phyloP scores from a whole-genome alignment of 2,888 invertebrate species.

The Margaritifera margaritifera region DNA sequence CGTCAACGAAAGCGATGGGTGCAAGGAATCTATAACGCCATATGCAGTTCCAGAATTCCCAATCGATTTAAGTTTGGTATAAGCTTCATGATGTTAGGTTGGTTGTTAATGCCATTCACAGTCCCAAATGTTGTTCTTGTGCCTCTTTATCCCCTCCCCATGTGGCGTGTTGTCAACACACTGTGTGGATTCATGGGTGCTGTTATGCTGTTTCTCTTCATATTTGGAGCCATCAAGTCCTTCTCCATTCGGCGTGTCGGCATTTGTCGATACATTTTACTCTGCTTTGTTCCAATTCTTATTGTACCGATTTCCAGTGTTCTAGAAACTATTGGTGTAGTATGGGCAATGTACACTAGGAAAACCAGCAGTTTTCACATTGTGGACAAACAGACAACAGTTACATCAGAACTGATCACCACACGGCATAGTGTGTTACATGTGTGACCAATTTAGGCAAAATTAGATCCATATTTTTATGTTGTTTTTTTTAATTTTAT shows the following conservation, averaged over 20 bases:
- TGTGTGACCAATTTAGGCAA: too few species aligned
- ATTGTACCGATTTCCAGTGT: conserved; percentile 45
- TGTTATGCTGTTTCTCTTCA: conserved; percentile 52
- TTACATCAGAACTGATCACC: background rate
- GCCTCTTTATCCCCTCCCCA: conserved; percentile 50
- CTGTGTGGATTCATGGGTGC: conserved; percentile 49
- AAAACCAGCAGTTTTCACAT: conserved; percentile 53
- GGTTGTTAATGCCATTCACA: conserved; percentile 56
- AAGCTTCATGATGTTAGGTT: conserved; percentile 48
- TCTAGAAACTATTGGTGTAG: conserved; percentile 50
- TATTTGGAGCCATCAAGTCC: conserved; percentile 57
- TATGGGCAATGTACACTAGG: conserved; percentile 39
- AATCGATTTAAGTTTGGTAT: conserved; percentile 52
- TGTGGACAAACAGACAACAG: conserved; percentile 48
- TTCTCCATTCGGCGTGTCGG: conserved; percentile 51
- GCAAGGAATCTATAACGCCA: conserved; percentile 58
- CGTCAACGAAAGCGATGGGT: conserved; percentile 62
- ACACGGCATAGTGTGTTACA: too few species aligned
- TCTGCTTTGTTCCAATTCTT: conserved; percentile 41
- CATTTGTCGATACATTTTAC: conserved; percentile 35
- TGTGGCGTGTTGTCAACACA: conserved; percentile 40
- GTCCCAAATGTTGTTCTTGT: conserved; percentile 48
- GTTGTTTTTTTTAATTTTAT: too few species aligned
- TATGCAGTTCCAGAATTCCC: conserved; percentile 52
- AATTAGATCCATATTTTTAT: too few species aligned